Evolutionary conservation across 1,140 invertebrate genomes (phyloP), one percentile per base, ranked within the genome.

Genomic region (Habropoda laboriosa): DNA sequence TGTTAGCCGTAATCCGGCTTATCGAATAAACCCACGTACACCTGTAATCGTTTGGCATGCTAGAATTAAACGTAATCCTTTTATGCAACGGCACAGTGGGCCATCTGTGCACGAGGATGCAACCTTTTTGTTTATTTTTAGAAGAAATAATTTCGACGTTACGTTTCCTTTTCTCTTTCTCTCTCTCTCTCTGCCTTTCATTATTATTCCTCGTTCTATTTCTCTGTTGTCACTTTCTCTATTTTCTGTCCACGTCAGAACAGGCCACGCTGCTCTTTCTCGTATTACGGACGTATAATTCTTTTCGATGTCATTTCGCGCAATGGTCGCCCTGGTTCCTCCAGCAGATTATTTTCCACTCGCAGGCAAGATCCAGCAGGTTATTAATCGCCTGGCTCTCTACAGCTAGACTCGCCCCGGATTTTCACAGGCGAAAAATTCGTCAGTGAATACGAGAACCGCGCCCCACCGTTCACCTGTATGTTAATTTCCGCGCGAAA

Each of bases 1-100:
- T 67, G 80, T n/a, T 49, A 51, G 32, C 45, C 66, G 68, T 82
- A 82, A 82, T 79, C 75, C 80, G 61, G 75, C 80, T 79, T 79
- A 79, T 82, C 76, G 68, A 67, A 73, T 84, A 58, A 79, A 55
- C 53, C 73, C 72, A 21, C 49, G 16, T 58, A 32, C 78, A 70
- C 35, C 40, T 72, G 71, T 72, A 72, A 71, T 75, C 63, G 67
- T 74, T 81, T 51, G 27, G 51, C 55, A 55, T 51, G 49, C 45
- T 49, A 12, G 58, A 53, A 75, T 80, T 55, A 78, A 74, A 24
- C 16, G n/a, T 64, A 67, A 72, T 79, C 60, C 71, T 57, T 72
- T 35, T 38, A 18, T 57, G 47, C 53, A 49, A 49, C 53, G 53
- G 3, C 53, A 57, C 45, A 79, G 55, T n/a, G 47, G 27, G 21